Percentiles rank a stretch among this genome's conserved stretches.
Conservation (phyloP, 2,797 vertebrate genomes). For the Lagodon rhomboides region DNA sequence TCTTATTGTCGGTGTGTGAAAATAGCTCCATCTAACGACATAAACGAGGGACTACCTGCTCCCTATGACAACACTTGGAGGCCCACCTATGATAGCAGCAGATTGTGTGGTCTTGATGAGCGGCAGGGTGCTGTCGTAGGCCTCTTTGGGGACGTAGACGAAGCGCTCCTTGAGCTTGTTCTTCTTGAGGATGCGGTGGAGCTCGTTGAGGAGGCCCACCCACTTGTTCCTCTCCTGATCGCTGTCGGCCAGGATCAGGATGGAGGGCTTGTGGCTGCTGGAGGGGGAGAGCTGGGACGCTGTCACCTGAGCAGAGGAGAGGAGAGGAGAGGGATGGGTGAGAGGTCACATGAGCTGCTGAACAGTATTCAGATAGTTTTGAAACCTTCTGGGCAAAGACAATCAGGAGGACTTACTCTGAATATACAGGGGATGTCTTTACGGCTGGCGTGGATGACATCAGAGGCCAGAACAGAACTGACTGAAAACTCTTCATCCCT, state of each 20-base stretch:
- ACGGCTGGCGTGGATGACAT: conserved; percentile 97
- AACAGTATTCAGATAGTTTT: background rate
- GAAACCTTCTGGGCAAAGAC: background rate
- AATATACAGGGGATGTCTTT: conserved; percentile 99
- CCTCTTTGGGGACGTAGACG: conserved; percentile 97
- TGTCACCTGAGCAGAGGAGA: conserved; percentile 87
- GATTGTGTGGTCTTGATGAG: conserved; percentile 99
- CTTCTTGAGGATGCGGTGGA: conserved; percentile 97
- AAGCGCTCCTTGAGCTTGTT: conserved; percentile 98
- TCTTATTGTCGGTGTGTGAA: conserved; percentile 1
- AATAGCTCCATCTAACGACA: background rate
- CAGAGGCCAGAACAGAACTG: conserved; percentile 96
- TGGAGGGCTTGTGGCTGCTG: conserved; percentile 93
- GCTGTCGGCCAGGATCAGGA: conserved; percentile 95
- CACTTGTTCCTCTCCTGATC: conserved; percentile 97
- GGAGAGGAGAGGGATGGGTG: background rate
- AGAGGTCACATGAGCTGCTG: background rate
- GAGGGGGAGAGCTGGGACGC: conserved; percentile 94
- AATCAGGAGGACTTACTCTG: conserved; percentile 87
- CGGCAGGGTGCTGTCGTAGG: conserved; percentile 96
- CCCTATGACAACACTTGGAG: background rate
- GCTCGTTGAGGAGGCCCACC: conserved; percentile 95
- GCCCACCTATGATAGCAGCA: conserved; percentile 93
- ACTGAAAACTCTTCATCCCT: conserved; percentile 99
- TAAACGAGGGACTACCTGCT: background rate